Evolutionary conservation across 2,797 vertebrate species (phyloP).

Genomic region (Crax fasciolata): DNA sequence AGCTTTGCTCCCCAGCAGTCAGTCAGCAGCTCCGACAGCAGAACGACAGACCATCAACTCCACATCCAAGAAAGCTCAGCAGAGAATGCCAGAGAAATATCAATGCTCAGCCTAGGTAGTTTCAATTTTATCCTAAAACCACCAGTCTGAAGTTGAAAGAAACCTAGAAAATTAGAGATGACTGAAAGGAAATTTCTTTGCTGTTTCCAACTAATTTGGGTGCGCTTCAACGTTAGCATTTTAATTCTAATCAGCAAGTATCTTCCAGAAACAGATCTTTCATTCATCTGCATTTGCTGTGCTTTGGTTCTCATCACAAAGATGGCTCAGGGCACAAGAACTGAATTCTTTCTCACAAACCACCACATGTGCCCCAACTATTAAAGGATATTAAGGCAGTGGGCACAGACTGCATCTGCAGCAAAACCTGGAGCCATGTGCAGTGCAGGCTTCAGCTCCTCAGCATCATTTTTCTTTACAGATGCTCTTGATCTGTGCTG

Average conservation of each 20-base stretch:
- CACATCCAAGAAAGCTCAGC: background rate
- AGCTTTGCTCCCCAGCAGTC: slow-evolving; percentile 64
- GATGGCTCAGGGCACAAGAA: background rate
- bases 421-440: accelerated
- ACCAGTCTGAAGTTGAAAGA: background rate
- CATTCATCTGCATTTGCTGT: background rate
- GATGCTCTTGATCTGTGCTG: background rate
- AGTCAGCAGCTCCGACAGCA: slow-evolving; percentile 67
- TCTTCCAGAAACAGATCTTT: background rate
- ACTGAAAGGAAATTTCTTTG: slow-evolving; percentile 7
- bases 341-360: background rate
- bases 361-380: background rate
- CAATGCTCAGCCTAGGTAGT: background rate
- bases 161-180: background rate
- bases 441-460: background rate
- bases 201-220: background rate
- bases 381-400: background rate
- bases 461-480: background rate
- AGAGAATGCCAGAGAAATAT: slow-evolving; percentile 31
- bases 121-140: slow-evolving; percentile 47
- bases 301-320: background rate
- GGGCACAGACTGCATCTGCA: accelerated
- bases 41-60: slow-evolving; percentile 50
- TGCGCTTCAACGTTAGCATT: background rate
- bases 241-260: background rate